phyloP scores from a whole-genome alignment of 2,888 invertebrate genomes.

The Heliconius cydno region DNA sequence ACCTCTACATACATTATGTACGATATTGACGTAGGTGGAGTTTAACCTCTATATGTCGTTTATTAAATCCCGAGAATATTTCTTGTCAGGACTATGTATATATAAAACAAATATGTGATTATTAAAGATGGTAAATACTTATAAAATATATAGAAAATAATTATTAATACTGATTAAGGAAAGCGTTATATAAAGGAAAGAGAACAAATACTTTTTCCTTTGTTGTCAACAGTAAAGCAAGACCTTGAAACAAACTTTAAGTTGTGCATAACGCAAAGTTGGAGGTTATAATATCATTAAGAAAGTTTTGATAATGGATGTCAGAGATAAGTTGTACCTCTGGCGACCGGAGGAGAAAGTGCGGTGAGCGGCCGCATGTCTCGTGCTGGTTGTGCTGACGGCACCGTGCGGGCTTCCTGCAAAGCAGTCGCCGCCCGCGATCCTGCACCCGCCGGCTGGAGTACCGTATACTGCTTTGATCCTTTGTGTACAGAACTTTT shows the following conservation, averaged over 20 bases:
- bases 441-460: constrained; percentile 92
- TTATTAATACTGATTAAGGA: background rate
- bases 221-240: constrained; percentile 44
- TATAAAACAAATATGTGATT: constrained; percentile 27
- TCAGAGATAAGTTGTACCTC: constrained; percentile 84
- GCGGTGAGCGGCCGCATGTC: constrained; percentile 77
- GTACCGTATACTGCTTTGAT: constrained; percentile 93
- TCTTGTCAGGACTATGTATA: constrained; percentile 49
- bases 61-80: constrained; percentile 65
- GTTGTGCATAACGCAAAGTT: constrained; percentile 74
- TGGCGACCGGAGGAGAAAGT: constrained; percentile 89
- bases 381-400: constrained; percentile 79
- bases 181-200: constrained; percentile 3
- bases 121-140: constrained; percentile 25
- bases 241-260: constrained; percentile 81
- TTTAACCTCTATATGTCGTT: constrained; percentile 50
- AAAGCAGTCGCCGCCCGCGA: constrained; percentile 92
- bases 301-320: constrained; percentile 74
- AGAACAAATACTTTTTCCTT: constrained; percentile 24
- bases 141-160: constrained; percentile 27
- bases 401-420: constrained; percentile 87
- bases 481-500: constrained; percentile 71
- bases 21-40: constrained; percentile 73
- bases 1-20: constrained; percentile 74
- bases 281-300: constrained; percentile 76